A percentile compares a stretch with the other conserved stretches of the same genome.
phyloP scores from a whole-genome alignment of 2,797 vertebrate genomes.

The Poliocrania exsul region DNA sequence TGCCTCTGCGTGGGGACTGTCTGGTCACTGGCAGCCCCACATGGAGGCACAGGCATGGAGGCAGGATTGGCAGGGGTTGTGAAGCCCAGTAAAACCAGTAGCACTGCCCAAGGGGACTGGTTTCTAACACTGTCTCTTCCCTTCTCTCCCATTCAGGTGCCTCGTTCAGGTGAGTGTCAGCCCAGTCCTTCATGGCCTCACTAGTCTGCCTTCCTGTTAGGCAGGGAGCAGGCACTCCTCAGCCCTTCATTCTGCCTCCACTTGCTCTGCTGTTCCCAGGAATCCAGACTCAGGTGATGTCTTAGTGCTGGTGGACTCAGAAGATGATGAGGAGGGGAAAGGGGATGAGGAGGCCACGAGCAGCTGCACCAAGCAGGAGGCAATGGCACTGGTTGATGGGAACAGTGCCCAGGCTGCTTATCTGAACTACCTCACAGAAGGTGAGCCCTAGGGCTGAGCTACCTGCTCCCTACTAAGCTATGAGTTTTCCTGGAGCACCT shows the following conservation, averaged over 20 bases:
- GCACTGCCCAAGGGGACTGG: neutral
- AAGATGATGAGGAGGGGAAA: conserved; percentile 62
- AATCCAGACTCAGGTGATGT: conserved; percentile 71
- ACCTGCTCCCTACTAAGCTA: neutral
- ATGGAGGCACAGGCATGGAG: neutral
- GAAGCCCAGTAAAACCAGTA: neutral
- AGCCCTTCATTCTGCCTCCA: neutral
- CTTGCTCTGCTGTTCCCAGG: conserved; percentile 40
- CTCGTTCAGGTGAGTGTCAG: conserved; percentile 69
- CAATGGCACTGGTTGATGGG: conserved; percentile 40
- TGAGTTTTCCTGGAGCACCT: neutral
- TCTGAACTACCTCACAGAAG: neutral
- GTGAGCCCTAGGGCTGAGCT: conserved; percentile 34
- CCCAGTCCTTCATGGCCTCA: rapidly evolving
- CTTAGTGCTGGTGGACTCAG: conserved; percentile 90
- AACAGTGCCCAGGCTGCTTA: neutral
- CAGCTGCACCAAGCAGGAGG: neutral
- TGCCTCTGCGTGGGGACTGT: rapidly evolving
- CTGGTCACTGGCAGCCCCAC: neutral
- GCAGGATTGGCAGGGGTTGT: neutral
- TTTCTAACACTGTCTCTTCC: neutral
- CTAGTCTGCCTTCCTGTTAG: neutral
- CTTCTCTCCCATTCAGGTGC: conserved; percentile 33
- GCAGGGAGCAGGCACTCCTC: neutral
- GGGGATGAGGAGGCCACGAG: neutral